Percentiles rank a stretch among this genome's conserved stretches.
phyloP scores from a whole-genome alignment of 1,140 invertebrate genomes.

The Drosophila prosaltans region DNA sequence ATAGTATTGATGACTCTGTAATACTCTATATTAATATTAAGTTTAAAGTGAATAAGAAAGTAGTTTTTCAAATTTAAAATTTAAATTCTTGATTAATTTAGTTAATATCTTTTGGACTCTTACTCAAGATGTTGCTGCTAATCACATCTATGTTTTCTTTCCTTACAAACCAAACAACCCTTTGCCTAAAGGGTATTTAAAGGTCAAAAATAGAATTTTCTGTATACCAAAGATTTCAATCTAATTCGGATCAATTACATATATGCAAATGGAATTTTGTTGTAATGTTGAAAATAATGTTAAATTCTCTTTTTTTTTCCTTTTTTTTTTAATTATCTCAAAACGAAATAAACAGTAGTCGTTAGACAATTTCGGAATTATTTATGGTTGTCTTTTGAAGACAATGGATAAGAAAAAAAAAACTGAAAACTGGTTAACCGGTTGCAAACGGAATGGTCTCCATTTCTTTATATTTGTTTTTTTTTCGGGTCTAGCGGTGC shows the following conservation, averaged over 20 bases:
- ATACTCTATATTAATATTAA: not conserved
- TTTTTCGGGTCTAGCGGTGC: not conserved
- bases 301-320: not conserved
- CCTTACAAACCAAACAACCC: not conserved
- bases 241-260: slow-evolving; percentile 7
- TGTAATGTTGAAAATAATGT: slow-evolving; percentile 3
- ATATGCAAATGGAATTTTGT: slow-evolving; percentile 10
- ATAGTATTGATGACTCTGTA: not conserved
- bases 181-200: not conserved
- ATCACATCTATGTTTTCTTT: no score
- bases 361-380: slow-evolving; percentile 3
- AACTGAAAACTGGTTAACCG: slow-evolving; percentile 1
- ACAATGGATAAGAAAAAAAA: not conserved
- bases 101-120: no score
- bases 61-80: no score
- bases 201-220: not conserved
- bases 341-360: slow-evolving; percentile 7
- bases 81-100: no score
- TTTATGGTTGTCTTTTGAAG: slow-evolving; percentile 8
- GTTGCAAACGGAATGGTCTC: not conserved
- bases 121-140: no score
- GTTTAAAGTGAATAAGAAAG: no score
- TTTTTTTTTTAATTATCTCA: no score
- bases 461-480: not conserved
- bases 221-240: not conserved